Evolutionary conservation across 2,797 vertebrate species (phyloP), one percentile per base, ranked within the genome.

Genomic region (Melanotaenia trifasciata): DNA sequence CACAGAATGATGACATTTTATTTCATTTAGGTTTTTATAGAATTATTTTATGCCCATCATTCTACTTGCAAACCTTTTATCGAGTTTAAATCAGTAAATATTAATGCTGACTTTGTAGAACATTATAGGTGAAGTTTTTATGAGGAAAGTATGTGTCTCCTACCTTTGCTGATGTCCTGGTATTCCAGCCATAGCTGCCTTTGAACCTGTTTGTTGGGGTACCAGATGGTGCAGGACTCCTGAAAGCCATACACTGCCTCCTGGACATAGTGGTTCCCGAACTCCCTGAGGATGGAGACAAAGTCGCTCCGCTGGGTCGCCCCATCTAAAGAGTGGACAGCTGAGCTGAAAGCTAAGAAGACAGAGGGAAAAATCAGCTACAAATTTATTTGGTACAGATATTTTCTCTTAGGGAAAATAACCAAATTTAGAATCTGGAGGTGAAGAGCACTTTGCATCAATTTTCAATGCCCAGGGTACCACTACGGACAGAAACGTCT

Each of bases 111-210:
- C 7, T 4, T 50, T 11, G 9, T 20, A 50, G 45, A 50, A 50
- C 6, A 50, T n/a, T 50, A n/a, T 22, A n/a, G 20, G 20, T 3
- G 18, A n/a, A 7, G 20, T 50, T n/a, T 50, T 18, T 9, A 11
- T 50, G 20, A 22, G n/a, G 8, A 50, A 50, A 4, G 47, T 22
- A 22, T 22, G 6, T 26, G 32, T 45, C 56, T 69, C 89, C 87
- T 94, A 99, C 98, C 98, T 98, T 99, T 99, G 92, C 97, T 99
- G 81, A 99, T 99, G 87, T 99, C 98, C 92, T 99, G 97, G 45
- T 99, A 99, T 84, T 99, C 98, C 63, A 98, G 89, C 98, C 98
- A 99, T 87, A 99, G 96, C 93, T 98, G 96, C 38, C 95, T 94
- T 92, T 99, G 98, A 75, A 99, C 96, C 93, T 98, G 97, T 70